Base-by-base conservation (phyloP, 35 echinoderm and acorn worm species). In the Lytechinus pictus region DNA sequence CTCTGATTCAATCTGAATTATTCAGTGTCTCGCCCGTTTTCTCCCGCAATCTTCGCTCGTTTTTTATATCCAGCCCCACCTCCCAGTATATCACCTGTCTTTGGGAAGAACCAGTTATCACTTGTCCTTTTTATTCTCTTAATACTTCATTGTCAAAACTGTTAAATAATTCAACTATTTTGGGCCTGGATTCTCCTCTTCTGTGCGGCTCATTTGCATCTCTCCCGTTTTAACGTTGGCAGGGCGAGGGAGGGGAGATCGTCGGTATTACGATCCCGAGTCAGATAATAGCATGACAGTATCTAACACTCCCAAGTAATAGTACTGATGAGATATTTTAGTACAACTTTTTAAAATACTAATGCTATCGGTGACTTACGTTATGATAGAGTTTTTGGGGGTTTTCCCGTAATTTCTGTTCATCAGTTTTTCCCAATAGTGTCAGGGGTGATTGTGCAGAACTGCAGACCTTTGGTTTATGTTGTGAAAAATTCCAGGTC, bases 71-170 rank as follows among this genome's bases (percentile, higher is more conserved):
- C 52, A 52, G 33, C 10, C 88, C 88, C 88, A 28, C 87, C 52
- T 51, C 52, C 16, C 88, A 7, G 9, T 90, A 21, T 27, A 33
- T 10, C 88, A 90, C 88, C 88, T 90, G 88, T 90, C 88, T 90
- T 1, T 54, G 52, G 12, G 33, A 29, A 90, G 52, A 90, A 54
- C 88, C 10, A 8, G 88, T 90, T 52, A 90, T 90, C 88, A 90
- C 88, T 90, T 89, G 87, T 89, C 87, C 87, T 89, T 89, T 10
- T 27, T 90, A 8, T 4, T 90, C 52, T 27, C 28, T n/a, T 90
- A 90, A 90, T 90, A 33, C 88, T 90, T 90, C 88, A 90, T 90
- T 90, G 88, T 90, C 88, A 90, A 90, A 90, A 90, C 88, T 90
- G 88, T 90, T 90, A 44, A 90, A 90, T 90, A 90, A 90, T 90